A percentile compares a stretch with the other conserved stretches of the same genome.
Evolutionary conservation across 2,888 invertebrate species (phyloP).

Genomic region (Drosophila meridionalis): DNA sequence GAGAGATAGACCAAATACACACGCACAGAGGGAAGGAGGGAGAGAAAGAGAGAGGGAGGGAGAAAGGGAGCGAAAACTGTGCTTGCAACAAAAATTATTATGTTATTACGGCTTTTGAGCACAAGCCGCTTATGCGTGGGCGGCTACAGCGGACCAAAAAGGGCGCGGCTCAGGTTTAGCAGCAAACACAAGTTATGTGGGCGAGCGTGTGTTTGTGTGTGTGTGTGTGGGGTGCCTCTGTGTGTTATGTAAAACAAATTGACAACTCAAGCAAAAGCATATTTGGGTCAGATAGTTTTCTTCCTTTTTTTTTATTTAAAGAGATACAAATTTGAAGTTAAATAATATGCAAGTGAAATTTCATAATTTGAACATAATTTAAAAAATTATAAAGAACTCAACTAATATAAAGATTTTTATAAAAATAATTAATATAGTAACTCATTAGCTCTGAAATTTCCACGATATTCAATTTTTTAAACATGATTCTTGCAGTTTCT

Average conservation of each 20-base stretch:
- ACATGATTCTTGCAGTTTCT: too few species aligned
- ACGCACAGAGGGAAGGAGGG: background rate
- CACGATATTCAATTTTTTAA: too few species aligned
- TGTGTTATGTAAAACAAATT: conserved; percentile 14
- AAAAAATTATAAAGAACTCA: background rate
- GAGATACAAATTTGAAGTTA: background rate
- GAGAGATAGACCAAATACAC: conserved; percentile 10
- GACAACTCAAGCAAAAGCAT: conserved; percentile 10
- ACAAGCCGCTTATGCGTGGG: conserved; percentile 62
- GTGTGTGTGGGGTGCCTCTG: background rate
- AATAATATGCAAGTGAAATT: background rate
- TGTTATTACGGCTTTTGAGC: conserved; percentile 75
- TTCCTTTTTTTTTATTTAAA: too few species aligned
- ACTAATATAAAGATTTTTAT: too few species aligned
- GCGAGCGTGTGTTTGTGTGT: background rate
- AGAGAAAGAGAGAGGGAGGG: conserved; percentile 24
- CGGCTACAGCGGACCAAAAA: conserved; percentile 21
- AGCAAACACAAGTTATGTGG: conserved; percentile 1
- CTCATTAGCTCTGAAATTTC: too few species aligned
- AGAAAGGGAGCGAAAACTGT: conserved; percentile 24
- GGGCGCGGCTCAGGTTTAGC: conserved; percentile 20
- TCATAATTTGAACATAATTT: background rate
- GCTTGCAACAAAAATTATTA: conserved; percentile 57
- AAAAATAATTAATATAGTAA: too few species aligned
- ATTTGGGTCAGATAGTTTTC: conserved; percentile 27